Percentiles rank a stretch among this genome's conserved stretches.
phyloP scores from a whole-genome alignment of 1,140 invertebrate species.

The Fragariocoptes setiger region DNA sequence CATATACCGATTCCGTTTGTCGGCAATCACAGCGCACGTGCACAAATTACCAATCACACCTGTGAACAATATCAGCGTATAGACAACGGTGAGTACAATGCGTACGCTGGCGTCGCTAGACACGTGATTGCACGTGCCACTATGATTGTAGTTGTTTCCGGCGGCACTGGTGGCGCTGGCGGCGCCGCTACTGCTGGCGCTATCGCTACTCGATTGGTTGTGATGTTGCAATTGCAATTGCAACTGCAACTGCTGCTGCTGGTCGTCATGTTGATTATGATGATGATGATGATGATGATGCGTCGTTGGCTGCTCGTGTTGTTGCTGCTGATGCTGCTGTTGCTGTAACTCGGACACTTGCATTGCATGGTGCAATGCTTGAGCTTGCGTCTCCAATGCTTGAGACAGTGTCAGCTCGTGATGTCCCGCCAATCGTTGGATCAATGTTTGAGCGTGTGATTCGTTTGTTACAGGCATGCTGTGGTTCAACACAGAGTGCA shows the following conservation, averaged over 20 bases:
- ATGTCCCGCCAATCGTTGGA: neutral
- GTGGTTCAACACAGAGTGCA: neutral
- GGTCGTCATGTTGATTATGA: no score
- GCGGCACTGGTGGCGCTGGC: no score
- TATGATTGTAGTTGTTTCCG: no score
- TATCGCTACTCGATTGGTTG: no score
- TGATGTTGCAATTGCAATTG: no score
- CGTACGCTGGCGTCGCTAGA: neutral
- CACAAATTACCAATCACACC: conserved; percentile 25
- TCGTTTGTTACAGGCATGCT: neutral
- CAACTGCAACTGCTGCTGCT: no score
- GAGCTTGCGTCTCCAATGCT: neutral
- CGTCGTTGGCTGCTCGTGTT: no score
- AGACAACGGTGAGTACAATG: neutral
- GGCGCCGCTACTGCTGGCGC: no score
- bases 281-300: no score
- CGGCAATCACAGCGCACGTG: conserved; percentile 25
- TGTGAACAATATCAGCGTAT: conserved; percentile 12
- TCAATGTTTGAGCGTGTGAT: neutral
- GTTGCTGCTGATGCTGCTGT: neutral
- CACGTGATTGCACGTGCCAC: no score
- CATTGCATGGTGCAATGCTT: neutral
- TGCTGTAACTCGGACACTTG: neutral
- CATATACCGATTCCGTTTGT: conserved; percentile 22
- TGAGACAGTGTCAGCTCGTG: neutral